These are phyloP conservation scores for Magallana angulata DNA, from an alignment of 1,140 invertebrate genomes.

Conservation along the genomic window DNA sequence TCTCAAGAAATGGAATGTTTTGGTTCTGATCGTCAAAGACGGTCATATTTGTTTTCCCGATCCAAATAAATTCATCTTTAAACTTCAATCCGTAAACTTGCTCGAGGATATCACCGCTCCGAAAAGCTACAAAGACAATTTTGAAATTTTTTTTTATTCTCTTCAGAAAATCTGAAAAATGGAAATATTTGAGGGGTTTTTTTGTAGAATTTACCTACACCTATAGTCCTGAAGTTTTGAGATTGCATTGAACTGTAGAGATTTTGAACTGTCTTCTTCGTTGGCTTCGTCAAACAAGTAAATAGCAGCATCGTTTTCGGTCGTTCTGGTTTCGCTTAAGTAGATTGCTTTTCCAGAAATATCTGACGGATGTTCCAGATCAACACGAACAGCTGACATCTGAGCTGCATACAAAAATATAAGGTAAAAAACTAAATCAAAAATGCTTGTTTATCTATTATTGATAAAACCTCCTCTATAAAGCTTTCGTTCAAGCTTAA, in stretches of 20 bases:
- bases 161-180: neutral
- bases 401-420: neutral
- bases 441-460: neutral
- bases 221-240: neutral
- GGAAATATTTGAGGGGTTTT: neutral
- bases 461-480: too few species aligned
- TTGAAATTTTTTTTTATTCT: neutral
- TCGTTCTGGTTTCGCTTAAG: neutral
- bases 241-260: neutral
- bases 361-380: neutral
- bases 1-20: neutral
- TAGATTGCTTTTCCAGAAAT: neutral
- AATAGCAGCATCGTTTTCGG: neutral
- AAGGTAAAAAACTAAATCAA: neutral
- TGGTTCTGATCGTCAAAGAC: neutral
- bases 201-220: neutral
- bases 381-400: neutral
- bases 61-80: constrained; percentile 26
- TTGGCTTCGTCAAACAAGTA: neutral
- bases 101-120: neutral
- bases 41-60: neutral
- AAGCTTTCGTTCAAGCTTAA: neutral
- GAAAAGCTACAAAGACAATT: neutral
- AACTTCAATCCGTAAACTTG: constrained; percentile 1
- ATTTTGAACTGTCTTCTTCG: neutral